Evolutionary conservation across 2,113 vertebrate species (phyloP).

Genomic region (Prietella phreatophila): DNA sequence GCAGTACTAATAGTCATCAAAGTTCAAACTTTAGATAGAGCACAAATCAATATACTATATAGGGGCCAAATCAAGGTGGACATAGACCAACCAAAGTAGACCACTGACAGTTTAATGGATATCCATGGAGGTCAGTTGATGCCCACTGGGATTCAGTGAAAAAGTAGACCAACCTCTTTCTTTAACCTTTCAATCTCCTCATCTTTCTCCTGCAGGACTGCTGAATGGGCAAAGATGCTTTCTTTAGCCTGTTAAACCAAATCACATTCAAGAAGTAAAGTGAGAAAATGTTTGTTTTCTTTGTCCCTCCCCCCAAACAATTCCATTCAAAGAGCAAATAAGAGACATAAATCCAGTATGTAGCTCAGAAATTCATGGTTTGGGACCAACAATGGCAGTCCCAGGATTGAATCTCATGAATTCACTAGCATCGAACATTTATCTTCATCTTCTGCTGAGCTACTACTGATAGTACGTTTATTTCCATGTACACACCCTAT

Average conservation of each 20-base stretch:
- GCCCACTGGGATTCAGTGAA: neutral
- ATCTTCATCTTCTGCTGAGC: neutral
- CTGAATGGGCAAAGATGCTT: constrained; percentile 70
- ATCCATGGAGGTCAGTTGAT: neutral
- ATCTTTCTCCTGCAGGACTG: constrained; percentile 66
- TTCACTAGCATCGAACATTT: neutral
- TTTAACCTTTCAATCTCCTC: constrained; percentile 67
- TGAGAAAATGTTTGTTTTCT: neutral
- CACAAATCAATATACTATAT: neutral
- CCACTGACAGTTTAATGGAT: neutral
- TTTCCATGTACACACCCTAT: neutral
- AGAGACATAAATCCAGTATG: neutral
- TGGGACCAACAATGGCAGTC: neutral
- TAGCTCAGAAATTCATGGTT: neutral
- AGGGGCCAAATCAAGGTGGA: neutral
- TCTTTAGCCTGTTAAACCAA: constrained; percentile 64
- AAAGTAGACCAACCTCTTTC: constrained; percentile 64
- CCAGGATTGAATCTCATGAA: neutral
- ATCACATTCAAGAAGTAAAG: neutral
- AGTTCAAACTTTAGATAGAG: no score
- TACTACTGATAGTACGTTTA: neutral
- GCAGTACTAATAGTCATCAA: no score
- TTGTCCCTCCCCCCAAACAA: no score
- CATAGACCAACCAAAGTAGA: neutral
- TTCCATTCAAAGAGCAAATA: no score